These are phyloP conservation scores for Embidobia sp. DNA, from an alignment of 2,888 invertebrate genomes.

Conservation along the genomic window DNA sequence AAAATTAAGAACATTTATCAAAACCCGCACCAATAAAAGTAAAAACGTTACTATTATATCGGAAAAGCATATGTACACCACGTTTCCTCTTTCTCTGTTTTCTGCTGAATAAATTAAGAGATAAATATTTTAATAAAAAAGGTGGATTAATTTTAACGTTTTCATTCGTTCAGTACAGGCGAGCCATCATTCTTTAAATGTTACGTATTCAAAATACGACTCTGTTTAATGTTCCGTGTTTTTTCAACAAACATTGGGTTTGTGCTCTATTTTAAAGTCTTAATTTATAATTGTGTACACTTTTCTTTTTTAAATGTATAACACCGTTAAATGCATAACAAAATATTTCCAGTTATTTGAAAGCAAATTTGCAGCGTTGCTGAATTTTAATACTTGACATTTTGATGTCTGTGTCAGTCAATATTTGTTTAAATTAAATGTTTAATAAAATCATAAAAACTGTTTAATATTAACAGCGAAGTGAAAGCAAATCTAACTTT, in stretches of 20 bases:
- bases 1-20: conserved; percentile 10
- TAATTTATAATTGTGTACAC: too few relatives aligned
- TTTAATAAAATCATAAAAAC: too few relatives aligned
- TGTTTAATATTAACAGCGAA: neutral
- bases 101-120: neutral
- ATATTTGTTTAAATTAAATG: neutral
- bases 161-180: neutral
- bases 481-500: neutral
- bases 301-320: too few relatives aligned
- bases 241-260: too few relatives aligned
- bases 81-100: too few relatives aligned
- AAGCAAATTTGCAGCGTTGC: neutral
- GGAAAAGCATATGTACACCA: too few relatives aligned
- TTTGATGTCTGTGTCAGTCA: neutral
- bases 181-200: neutral
- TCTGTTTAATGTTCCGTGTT: too few relatives aligned
- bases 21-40: neutral
- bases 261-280: too few relatives aligned
- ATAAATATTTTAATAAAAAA: neutral
- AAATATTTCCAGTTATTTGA: neutral
- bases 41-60: neutral
- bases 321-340: too few relatives aligned
- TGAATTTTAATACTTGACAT: conserved; percentile 11
- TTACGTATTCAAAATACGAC: too few relatives aligned
- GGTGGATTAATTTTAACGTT: neutral